Evolutionary conservation across 2,113 vertebrate genomes (phyloP).

Genomic region (Otus sunia): DNA sequence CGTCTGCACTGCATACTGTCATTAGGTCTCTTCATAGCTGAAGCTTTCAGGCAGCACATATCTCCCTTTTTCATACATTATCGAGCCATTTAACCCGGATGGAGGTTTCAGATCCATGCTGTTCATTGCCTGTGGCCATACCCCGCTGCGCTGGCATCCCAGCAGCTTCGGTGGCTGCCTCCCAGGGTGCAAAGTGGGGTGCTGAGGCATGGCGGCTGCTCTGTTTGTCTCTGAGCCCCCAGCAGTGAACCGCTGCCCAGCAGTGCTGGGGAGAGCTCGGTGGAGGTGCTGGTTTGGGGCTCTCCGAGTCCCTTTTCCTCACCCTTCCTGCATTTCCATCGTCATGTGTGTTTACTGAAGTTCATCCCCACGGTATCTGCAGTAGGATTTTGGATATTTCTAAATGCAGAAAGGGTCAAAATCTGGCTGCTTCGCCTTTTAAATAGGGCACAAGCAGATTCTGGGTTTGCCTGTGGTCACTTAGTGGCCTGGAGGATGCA

Average conservation of each 20-base stretch:
- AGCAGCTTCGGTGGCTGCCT: background rate
- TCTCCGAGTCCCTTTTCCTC: background rate
- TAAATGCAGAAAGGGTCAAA: background rate
- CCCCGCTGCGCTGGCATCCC: background rate
- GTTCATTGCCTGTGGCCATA: background rate
- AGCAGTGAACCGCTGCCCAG: background rate
- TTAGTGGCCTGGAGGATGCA: background rate
- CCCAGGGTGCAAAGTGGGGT: background rate
- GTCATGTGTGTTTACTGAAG: fast-evolving
- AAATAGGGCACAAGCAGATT: background rate
- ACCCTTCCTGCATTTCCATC: background rate
- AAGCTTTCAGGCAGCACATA: background rate
- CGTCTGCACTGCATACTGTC: slow-evolving; percentile 27
- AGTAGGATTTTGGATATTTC: background rate
- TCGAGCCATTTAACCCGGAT: background rate
- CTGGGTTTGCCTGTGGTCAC: background rate
- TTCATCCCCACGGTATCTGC: background rate
- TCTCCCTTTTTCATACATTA: background rate
- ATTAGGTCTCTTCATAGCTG: background rate
- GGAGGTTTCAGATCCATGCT: background rate
- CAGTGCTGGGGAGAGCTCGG: background rate
- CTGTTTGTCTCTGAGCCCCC: background rate
- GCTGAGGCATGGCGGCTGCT: fast-evolving
- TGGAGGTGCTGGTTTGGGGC: background rate
- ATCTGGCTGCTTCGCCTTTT: background rate